Evolutionary conservation across 2,888 invertebrate species (phyloP).

Genomic region (Carpatolechia fugitivella): DNA sequence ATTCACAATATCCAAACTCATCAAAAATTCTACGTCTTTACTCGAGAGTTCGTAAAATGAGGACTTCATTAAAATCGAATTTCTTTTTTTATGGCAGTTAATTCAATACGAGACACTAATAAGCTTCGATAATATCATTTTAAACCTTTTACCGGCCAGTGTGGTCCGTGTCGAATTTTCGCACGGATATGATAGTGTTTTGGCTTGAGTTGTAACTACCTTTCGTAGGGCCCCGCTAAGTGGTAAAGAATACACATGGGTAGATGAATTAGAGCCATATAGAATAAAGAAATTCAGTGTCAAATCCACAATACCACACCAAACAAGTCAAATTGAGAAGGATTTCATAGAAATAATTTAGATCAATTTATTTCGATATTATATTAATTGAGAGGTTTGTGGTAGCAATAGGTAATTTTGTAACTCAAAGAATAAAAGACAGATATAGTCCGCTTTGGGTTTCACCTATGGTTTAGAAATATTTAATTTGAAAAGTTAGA

Average conservation of each 20-base stretch:
- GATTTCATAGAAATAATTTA: too few relatives aligned
- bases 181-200: slow-evolving; percentile 46
- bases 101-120: slow-evolving; percentile 11
- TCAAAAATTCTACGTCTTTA: too few relatives aligned
- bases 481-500: too few relatives aligned
- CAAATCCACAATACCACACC: too few relatives aligned
- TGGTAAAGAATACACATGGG: slow-evolving; percentile 47
- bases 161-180: slow-evolving; percentile 65
- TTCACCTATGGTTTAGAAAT: too few relatives aligned
- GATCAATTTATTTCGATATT: too few relatives aligned
- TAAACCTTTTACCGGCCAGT: slow-evolving; percentile 31
- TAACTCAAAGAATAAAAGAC: too few relatives aligned
- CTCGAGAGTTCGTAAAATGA: neutral
- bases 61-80: neutral
- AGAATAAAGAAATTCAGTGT: neutral
- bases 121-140: slow-evolving; percentile 16
- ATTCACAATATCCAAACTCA: slow-evolving; percentile 23
- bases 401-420: too few relatives aligned
- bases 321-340: too few relatives aligned
- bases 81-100: slow-evolving; percentile 1
- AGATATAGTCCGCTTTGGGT: too few relatives aligned
- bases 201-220: slow-evolving; percentile 34
- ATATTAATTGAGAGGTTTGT: too few relatives aligned
- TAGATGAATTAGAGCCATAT: neutral
- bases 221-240: slow-evolving; percentile 64